A percentile compares a stretch with the other conserved stretches of the same genome.
Conservation (phyloP, 2,888 invertebrate genomes). For the Drosophila subquinaria region DNA sequence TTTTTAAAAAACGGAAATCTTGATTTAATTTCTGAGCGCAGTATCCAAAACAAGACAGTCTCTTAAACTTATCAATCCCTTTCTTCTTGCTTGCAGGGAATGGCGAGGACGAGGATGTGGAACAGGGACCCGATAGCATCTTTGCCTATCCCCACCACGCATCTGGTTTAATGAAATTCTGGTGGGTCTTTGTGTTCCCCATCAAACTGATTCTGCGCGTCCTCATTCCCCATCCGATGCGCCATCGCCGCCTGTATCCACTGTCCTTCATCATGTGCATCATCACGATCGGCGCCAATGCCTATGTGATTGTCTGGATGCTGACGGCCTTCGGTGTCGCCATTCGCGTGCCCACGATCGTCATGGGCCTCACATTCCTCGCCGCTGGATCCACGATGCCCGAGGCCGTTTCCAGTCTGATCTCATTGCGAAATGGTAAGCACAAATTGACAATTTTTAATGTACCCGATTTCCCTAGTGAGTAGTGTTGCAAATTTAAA, state of each 20-base stretch:
- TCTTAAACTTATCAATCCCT: not conserved
- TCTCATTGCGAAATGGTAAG: constrained; percentile 93
- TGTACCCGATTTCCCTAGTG: not conserved
- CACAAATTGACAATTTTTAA: not conserved
- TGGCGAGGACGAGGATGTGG: constrained; percentile 64
- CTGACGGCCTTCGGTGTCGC: constrained; percentile 93
- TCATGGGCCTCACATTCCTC: constrained; percentile 96
- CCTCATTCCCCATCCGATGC: constrained; percentile 90
- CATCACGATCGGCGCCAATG: constrained; percentile 93
- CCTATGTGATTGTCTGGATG: constrained; percentile 97
- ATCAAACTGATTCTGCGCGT: constrained; percentile 88
- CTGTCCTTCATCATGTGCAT: constrained; percentile 94
- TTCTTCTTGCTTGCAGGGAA: constrained; percentile 55
- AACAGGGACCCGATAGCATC: constrained; percentile 80
- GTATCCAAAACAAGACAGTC: not conserved
- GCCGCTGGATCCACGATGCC: constrained; percentile 96
- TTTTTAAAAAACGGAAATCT: no score
- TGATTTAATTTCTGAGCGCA: no score
- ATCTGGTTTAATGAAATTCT: constrained; percentile 80
- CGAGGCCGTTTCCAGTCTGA: constrained; percentile 92
- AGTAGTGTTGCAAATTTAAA: no score
- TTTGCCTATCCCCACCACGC: constrained; percentile 86
- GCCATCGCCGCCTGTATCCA: constrained; percentile 89
- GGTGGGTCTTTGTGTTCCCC: constrained; percentile 92
- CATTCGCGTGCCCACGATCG: constrained; percentile 92